Base-by-base conservation (phyloP, 2,113 vertebrate species). In the Romanogobio albipinnatus region DNA sequence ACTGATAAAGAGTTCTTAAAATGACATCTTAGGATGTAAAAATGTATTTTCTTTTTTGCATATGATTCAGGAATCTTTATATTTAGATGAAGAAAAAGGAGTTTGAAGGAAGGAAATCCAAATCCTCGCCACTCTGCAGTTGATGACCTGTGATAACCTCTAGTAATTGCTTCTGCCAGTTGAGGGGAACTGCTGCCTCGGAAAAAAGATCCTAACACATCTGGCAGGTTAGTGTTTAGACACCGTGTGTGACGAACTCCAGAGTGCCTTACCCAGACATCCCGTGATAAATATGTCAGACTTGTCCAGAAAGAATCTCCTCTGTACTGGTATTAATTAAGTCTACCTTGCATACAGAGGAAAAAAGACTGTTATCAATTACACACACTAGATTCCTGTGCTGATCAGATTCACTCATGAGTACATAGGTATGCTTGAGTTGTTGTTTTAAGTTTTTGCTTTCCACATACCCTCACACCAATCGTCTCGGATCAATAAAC, bases 91-190 rank as follows among this genome's bases (percentile, higher is more conserved):
- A 29, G 58, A 47, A 66, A 77, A 51, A 14, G 84, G 85, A 75
- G 83, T 81, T 33, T 88, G 89, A 87, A 84, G 79, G 90, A 95
- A 94, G 92, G 93, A 93, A 94, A 95, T 96, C 95, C 96, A 94
- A 94, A 94, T 94, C 93, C 92, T 93, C 90, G 94, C 91, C 90
- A 92, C 87, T 89, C 90, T 94, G 92, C 93, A 92, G 92, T 93
- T 90, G 96, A 97, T 98, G 97, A 94, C 95, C 96, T 93, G 90
- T 96, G 97, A 99, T 99, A 98, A 99, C 97, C 97, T 91, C 93
- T 94, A 90, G 93, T 96, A 95, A 96, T 95, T 96, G 95, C 94
- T 95, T 94, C 92, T 95, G 94, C 70, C 91, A 93, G 94, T 93
- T 93, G 94, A 95, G 94, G 94, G 96, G 96, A 95, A 95, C 92